Conservation (phyloP, 1,140 invertebrate genomes). For the Aethina tumida region DNA sequence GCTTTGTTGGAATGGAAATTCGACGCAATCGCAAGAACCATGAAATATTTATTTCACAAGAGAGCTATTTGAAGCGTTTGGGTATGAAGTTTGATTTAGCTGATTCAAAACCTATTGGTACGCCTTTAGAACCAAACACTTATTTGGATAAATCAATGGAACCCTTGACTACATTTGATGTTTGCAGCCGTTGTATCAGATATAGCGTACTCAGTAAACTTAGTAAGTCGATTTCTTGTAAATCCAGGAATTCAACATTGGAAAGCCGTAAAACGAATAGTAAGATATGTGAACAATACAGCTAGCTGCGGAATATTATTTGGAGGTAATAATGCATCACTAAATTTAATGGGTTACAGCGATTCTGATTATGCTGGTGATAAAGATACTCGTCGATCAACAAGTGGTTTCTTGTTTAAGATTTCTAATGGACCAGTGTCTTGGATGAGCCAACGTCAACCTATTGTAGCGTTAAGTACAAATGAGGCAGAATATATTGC, state of each 20-base stretch:
- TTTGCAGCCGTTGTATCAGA: no score
- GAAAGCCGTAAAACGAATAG: constrained; percentile 5
- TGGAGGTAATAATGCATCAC: neutral
- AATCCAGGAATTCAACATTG: constrained; percentile 1
- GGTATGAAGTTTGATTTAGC: no score
- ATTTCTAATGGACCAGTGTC: constrained; percentile 26
- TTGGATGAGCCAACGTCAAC: constrained; percentile 34
- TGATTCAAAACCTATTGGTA: no score
- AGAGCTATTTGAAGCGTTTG: no score
- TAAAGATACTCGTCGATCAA: constrained; percentile 25
- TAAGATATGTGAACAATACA: constrained; percentile 2
- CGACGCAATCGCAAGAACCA: no score
- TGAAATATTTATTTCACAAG: no score
- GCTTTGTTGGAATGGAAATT: no score
- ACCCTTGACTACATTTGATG: no score
- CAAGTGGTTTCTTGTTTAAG: constrained; percentile 21
- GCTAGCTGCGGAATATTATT: neutral
- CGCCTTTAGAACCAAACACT: no score
- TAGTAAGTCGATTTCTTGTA: constrained; percentile 5
- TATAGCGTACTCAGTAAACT: constrained; percentile 3
- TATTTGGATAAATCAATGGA: no score
- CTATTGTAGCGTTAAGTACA: constrained; percentile 26
- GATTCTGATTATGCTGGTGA: constrained; percentile 26
- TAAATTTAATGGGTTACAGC: neutral
- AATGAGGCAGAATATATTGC: constrained; percentile 37